These are phyloP conservation scores for Procapra przewalskii DNA, from an alignment of 2,113 vertebrate species.

Conservation along the genomic window DNA sequence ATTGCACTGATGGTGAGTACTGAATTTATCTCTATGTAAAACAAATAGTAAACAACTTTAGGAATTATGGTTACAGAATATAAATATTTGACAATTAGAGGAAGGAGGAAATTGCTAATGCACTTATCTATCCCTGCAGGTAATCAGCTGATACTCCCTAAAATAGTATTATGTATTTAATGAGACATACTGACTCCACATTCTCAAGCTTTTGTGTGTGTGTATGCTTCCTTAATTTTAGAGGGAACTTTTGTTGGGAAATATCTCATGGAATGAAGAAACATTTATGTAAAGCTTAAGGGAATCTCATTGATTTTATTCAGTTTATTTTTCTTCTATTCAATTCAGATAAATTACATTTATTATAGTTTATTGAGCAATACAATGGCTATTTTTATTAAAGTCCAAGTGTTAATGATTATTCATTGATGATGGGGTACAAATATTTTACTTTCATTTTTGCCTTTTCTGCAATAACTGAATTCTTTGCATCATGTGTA, in stretches of 20 bases:
- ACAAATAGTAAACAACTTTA: not conserved
- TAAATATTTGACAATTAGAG: not conserved
- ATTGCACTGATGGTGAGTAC: not conserved
- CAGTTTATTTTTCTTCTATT: not conserved
- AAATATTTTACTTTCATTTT: not conserved
- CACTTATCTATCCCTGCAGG: not conserved
- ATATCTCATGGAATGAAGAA: constrained; percentile 8
- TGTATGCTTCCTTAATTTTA: constrained; percentile 18
- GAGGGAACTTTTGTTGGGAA: not conserved
- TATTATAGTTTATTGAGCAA: not conserved
- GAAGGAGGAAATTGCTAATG: constrained; percentile 6
- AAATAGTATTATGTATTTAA: not conserved
- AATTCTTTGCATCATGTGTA: not conserved
- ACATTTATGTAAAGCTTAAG: not conserved
- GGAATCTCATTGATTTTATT: not conserved
- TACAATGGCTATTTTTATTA: not conserved
- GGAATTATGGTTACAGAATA: not conserved
- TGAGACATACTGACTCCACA: constrained; percentile 30
- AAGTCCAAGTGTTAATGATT: not conserved
- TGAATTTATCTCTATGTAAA: not conserved
- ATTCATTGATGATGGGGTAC: not conserved
- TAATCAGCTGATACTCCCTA: constrained; percentile 1
- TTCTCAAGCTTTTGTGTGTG: not conserved
- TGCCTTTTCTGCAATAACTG: not conserved
- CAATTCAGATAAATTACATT: constrained; percentile 25